Percentiles rank a stretch among this genome's conserved stretches.
Evolutionary conservation across 2,113 vertebrate species (phyloP).

Genomic region (Mormoops blainvillei): DNA sequence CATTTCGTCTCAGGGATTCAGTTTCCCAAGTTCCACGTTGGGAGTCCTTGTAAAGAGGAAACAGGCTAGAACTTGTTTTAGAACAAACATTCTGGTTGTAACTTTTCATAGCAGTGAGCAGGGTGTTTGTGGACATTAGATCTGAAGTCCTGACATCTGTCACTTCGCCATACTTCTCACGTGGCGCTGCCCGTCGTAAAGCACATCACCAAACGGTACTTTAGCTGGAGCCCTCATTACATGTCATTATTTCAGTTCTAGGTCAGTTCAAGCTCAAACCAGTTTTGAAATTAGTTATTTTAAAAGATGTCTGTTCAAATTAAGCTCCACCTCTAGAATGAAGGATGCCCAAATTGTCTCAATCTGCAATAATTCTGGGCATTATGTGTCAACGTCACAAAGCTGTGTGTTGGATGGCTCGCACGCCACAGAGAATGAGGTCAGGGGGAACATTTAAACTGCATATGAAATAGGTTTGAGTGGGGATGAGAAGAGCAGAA

Average conservation of each 20-base stretch:
- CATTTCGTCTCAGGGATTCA: neutral
- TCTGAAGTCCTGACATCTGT: neutral
- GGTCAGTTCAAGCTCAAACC: constrained; percentile 21
- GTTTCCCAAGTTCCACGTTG: neutral
- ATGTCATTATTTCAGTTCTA: constrained; percentile 16
- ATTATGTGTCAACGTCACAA: neutral
- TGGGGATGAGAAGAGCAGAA: neutral
- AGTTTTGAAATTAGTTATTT: neutral
- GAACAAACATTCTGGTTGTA: neutral
- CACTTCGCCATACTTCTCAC: neutral
- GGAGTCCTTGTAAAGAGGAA: neutral
- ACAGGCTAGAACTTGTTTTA: neutral
- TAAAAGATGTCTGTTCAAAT: constrained; percentile 23
- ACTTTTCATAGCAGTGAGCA: neutral
- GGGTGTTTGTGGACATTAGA: neutral
- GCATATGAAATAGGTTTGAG: neutral
- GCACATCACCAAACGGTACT: neutral
- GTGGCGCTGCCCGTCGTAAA: neutral
- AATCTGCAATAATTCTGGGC: neutral
- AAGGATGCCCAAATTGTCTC: neutral
- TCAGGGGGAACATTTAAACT: neutral
- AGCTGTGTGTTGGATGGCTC: neutral
- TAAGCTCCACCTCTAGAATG: neutral
- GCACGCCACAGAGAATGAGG: neutral
- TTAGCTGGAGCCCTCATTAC: neutral